These are phyloP conservation scores for Xiphophorus hellerii DNA, from an alignment of 2,113 vertebrate genomes.

Conservation along the genomic window DNA sequence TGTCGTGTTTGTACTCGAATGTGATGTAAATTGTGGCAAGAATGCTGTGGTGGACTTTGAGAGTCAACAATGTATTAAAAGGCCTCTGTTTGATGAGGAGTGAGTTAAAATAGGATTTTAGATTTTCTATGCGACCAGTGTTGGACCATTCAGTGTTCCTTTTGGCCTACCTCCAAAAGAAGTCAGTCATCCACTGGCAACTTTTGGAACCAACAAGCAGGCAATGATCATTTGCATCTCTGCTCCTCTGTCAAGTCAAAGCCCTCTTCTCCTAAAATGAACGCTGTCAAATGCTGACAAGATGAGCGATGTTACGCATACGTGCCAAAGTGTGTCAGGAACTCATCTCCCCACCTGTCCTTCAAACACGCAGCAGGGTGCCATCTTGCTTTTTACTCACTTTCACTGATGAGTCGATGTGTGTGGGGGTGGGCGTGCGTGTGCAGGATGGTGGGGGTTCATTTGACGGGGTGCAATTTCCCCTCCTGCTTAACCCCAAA, in stretches of 20 bases:
- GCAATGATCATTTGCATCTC: slow-evolving; percentile 82
- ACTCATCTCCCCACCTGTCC: slow-evolving; percentile 74
- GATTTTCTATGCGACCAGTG: not conserved
- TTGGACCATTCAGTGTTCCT: slow-evolving; percentile 25
- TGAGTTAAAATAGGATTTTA: slow-evolving; percentile 24
- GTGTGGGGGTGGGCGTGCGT: not conserved
- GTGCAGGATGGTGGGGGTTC: not conserved
- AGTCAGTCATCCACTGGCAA: slow-evolving; percentile 68
- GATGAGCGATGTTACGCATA: slow-evolving; percentile 46
- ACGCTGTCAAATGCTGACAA: slow-evolving; percentile 70
- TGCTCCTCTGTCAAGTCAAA: slow-evolving; percentile 77
- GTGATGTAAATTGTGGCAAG: slow-evolving; percentile 40
- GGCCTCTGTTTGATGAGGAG: slow-evolving; percentile 12
- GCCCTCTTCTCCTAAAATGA: slow-evolving; percentile 76
- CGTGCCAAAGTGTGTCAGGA: slow-evolving; percentile 73
- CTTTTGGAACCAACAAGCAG: slow-evolving; percentile 58
- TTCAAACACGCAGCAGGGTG: slow-evolving; percentile 65
- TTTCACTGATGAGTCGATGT: slow-evolving; percentile 42
- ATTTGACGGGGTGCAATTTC: slow-evolving; percentile 40
- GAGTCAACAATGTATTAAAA: not conserved
- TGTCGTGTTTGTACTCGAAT: slow-evolving; percentile 59
- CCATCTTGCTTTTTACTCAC: slow-evolving; percentile 71
- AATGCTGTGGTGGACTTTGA: not conserved
- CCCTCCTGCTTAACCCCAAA: slow-evolving; percentile 67
- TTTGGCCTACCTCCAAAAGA: slow-evolving; percentile 24